Conservation (phyloP, 1,140 invertebrate genomes). For the Tyrophagus putrescentiae region DNA sequence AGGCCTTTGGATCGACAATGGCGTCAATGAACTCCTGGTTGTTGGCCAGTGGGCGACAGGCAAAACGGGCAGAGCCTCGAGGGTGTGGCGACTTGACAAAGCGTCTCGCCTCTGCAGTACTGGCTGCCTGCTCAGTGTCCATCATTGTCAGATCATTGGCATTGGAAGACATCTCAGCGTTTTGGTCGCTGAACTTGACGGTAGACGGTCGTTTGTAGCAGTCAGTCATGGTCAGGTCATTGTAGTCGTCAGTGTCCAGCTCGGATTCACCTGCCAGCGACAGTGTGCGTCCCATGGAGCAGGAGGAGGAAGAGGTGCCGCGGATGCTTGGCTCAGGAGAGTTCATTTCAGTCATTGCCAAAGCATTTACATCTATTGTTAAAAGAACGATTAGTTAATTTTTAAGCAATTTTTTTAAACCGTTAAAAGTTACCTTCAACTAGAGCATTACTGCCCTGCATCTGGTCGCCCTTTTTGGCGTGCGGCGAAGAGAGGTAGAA, state of each 20-base stretch:
- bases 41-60: not conserved
- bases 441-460: no score
- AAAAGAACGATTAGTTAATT: no score
- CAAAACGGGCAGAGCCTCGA: conserved; percentile 6
- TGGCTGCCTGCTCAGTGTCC: no score
- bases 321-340: no score
- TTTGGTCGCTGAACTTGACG: not conserved
- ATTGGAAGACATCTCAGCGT: not conserved
- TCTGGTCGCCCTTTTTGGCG: no score
- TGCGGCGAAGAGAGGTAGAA: conserved; percentile 8
- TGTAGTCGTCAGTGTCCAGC: conserved; percentile 5
- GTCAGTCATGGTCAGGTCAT: not conserved
- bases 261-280: not conserved
- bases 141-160: conserved; percentile 1
- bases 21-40: conserved; percentile 4
- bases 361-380: no score
- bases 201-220: not conserved
- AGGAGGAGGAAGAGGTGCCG: not conserved
- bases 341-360: no score
- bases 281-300: not conserved
- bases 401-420: no score
- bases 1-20: not conserved
- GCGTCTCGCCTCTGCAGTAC: not conserved
- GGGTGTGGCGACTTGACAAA: conserved; percentile 10
- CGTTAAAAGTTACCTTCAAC: no score